Conservation (phyloP, 2,797 vertebrate genomes). For the Lates japonicus region DNA sequence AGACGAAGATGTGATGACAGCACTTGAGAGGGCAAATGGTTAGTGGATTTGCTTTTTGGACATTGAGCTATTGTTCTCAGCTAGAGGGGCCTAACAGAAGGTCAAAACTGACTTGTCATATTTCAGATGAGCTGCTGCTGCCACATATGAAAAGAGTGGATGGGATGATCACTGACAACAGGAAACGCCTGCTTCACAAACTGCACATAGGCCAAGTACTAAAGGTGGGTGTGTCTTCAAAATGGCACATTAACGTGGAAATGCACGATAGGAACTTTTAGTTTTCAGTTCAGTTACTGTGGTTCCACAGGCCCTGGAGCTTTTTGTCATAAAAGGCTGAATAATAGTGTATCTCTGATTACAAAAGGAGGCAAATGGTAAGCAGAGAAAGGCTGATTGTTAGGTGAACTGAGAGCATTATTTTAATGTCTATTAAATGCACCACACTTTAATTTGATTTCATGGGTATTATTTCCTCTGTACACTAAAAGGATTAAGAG, state of each 20-base stretch:
- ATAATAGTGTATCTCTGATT: neutral
- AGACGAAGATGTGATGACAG: constrained; percentile 93
- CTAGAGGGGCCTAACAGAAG: neutral
- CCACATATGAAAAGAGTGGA: constrained; percentile 98
- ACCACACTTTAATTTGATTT: neutral
- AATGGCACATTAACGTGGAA: neutral
- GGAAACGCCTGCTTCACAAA: constrained; percentile 93
- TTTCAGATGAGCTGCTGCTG: constrained; percentile 94
- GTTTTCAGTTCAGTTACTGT: neutral
- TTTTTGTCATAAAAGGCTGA: no score
- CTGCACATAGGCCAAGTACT: constrained; percentile 93
- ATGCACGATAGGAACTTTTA: neutral
- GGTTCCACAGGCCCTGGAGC: neutral
- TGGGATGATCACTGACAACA: constrained; percentile 95
- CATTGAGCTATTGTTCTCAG: neutral
- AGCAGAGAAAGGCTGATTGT: neutral
- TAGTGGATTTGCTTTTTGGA: constrained; percentile 44
- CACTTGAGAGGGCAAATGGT: constrained; percentile 95
- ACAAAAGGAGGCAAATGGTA: neutral
- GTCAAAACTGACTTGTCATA: constrained; percentile 1
- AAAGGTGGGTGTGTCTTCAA: constrained; percentile 87
- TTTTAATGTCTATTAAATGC: neutral
- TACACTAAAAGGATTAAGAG: neutral
- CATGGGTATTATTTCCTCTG: neutral
- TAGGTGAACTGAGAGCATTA: neutral